Conservation (phyloP, 2,113 vertebrate genomes). For the Sterna hirundo region DNA sequence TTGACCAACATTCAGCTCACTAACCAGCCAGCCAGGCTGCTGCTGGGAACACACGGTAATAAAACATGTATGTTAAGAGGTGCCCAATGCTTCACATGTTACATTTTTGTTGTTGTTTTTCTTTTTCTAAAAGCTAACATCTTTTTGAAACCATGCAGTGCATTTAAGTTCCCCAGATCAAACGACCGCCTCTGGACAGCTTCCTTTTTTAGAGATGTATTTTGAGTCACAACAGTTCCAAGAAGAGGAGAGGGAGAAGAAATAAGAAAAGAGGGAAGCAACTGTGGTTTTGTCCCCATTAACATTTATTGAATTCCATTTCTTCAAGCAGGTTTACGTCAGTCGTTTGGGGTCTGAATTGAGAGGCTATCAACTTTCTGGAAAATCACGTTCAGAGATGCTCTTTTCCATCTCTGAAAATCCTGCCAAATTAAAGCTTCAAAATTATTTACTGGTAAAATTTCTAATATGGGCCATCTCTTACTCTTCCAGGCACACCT, state of each 20-base stretch:
- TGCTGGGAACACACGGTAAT: background rate
- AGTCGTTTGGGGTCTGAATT: background rate
- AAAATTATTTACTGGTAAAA: background rate
- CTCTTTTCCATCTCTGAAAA: background rate
- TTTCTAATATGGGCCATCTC: background rate
- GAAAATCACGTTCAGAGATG: background rate
- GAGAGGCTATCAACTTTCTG: background rate
- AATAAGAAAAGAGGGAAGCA: background rate
- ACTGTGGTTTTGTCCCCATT: background rate
- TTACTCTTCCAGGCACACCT: background rate
- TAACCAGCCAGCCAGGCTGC: background rate
- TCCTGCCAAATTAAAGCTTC: background rate
- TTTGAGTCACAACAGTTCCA: background rate
- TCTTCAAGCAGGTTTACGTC: background rate
- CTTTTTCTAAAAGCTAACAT: background rate
- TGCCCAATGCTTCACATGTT: background rate
- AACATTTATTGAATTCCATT: background rate
- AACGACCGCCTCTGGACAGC: background rate
- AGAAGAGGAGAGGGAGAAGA: background rate
- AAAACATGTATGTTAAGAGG: fast-evolving
- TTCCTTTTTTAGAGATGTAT: background rate
- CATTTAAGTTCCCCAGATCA: background rate
- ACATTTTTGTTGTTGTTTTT: background rate
- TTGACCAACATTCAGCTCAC: background rate
- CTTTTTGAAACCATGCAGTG: background rate